A percentile compares a stretch with the other conserved stretches of the same genome.
phyloP scores from a whole-genome alignment of 1,140 invertebrate genomes.

The Zeugodacus cucurbitae region DNA sequence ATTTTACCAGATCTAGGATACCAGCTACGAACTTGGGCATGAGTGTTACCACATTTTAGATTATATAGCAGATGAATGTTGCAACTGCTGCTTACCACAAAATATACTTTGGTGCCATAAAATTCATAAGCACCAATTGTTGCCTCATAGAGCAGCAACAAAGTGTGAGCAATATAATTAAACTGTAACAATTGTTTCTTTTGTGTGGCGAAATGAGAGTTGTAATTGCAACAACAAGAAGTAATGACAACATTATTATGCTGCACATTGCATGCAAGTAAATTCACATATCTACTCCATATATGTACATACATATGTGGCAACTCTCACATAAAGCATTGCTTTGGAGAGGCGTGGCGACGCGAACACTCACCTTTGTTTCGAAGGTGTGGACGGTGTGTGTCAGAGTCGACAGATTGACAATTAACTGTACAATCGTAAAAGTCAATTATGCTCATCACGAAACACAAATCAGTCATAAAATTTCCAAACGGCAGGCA shows the following conservation, averaged over 20 bases:
- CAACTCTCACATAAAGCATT: neutral
- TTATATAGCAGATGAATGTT: neutral
- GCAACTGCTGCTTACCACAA: neutral
- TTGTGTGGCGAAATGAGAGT: neutral
- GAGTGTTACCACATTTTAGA: neutral
- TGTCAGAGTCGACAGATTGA: constrained; percentile 29
- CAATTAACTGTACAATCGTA: constrained; percentile 41
- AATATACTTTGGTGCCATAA: neutral
- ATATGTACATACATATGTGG: too few species aligned
- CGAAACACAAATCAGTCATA: constrained; percentile 43
- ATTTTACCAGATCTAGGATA: too few species aligned
- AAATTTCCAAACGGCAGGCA: constrained; percentile 41
- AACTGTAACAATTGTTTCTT: neutral
- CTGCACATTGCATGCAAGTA: neutral
- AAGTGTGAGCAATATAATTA: neutral
- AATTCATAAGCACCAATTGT: neutral
- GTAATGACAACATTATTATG: neutral
- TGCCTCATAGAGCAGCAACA: neutral
- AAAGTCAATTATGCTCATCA: constrained; percentile 46
- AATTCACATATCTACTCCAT: neutral
- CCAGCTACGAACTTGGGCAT: neutral
- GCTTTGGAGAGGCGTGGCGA: neutral
- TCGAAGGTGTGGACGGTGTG: neutral
- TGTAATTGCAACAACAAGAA: constrained; percentile 1
- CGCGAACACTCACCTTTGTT: neutral